Percentiles rank a stretch among this genome's conserved stretches.
Evolutionary conservation across 2,113 vertebrate genomes (phyloP).

Genomic region (Rattus norvegicus): GRCr8 NC_086022.1:137151501-137152000

Average conservation of each 20-base stretch:
- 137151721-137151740: not conserved
- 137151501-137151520: not conserved
- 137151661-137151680: not conserved
- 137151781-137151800: not conserved
- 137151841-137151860: not conserved
- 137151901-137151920: not conserved
- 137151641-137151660: not conserved
- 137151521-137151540: conserved; percentile 1
- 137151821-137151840: not conserved
- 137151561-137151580: not conserved
- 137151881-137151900: not conserved
- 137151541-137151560: not conserved
- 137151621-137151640: not conserved
- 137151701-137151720: not conserved
- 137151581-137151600: not conserved
- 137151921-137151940: not conserved
- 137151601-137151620: not conserved
- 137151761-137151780: not conserved
- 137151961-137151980: too few relatives aligned
- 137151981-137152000: too few relatives aligned
- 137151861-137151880: not conserved
- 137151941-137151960: not conserved
- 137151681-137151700: not conserved
- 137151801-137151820: not conserved
- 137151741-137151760: not conserved